A percentile compares a stretch with the other conserved stretches of the same genome.
Evolutionary conservation across 2,113 vertebrate genomes (phyloP).

Genomic region (Sprattus sprattus): DNA sequence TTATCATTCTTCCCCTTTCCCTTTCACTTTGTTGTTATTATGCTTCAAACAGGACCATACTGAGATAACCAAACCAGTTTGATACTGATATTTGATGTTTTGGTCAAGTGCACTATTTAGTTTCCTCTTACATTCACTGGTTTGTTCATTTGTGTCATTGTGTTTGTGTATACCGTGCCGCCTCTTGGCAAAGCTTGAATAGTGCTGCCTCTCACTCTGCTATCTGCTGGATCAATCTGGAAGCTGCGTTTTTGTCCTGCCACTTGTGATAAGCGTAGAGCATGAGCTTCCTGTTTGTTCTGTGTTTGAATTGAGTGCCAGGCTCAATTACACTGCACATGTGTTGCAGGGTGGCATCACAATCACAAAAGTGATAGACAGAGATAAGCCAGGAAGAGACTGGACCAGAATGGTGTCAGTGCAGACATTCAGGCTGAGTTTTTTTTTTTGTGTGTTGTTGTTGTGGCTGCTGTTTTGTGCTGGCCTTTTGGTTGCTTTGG

Average conservation of each 20-base stretch:
- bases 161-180: not conserved
- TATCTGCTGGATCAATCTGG: constrained; percentile 2
- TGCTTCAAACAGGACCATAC: not conserved
- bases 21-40: not conserved
- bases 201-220: not conserved
- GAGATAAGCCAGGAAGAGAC: not conserved
- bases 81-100: not conserved
- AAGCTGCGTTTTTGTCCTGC: constrained; percentile 12
- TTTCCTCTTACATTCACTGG: not conserved
- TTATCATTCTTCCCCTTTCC: not conserved
- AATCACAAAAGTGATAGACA: constrained; percentile 25
- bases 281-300: constrained; percentile 65
- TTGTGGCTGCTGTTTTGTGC: not conserved
- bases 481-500: constrained; percentile 42
- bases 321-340: constrained; percentile 51
- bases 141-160: constrained; percentile 11
- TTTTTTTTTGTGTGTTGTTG: not conserved
- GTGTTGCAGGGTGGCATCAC: constrained; percentile 44
- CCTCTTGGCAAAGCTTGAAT: not conserved
- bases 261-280: constrained; percentile 58
- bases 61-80: not conserved
- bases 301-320: constrained; percentile 49
- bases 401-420: not conserved
- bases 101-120: not conserved
- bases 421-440: not conserved